Evolutionary conservation across 92 coral and sea anemone species (phyloP), one percentile per base, ranked within the genome.

Genomic region (Porites cylindrica): DNA sequence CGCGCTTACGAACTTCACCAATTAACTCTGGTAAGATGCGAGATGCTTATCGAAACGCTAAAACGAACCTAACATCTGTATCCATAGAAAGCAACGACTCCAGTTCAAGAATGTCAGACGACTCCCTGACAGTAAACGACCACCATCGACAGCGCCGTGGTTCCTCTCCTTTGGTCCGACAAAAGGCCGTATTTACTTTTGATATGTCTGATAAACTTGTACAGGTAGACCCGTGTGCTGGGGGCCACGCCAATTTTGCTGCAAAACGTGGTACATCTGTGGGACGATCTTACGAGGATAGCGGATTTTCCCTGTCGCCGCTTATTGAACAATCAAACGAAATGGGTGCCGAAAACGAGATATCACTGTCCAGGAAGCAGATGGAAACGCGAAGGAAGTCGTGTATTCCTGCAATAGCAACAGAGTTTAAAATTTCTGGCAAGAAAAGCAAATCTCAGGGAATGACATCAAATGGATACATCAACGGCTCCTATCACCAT

Each of bases 141-240:
- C 88, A 69, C 1, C 88, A 89, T 38, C 92, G 94, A 70, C 93
- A 90, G 89, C 94, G 96, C 26, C 92, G 96, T 50, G 94, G 95
- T 8, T 96, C 99, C 21, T 95, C 99, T 7, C 97, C 99, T 12
- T 90, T 96, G 29, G 91, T 94, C 75, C 98, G 99, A 68, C 99
- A 96, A 51, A 96, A 82, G 64, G 99, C 99, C 43, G 95, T 96
- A 7, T 93, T 95, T 78, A 91, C 94, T 11, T 91, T 91, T 72
- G 97, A 95, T 82, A 88, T 75, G 85, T 71, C 92, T 13, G 96
- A 93, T 59, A 93, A 90, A 19, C 23, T 32, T n/a, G 86, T 72
- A 26, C 85, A 76, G 51, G 64, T 80, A 6, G 93, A 77, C 19
- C 81, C 91, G 8, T 50, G 79, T 17, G 61, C 85, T 7, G 87